Evolutionary conservation across 1,140 invertebrate genomes (phyloP), one percentile per base, ranked within the genome.

Genomic region (Drosophila lini): DNA sequence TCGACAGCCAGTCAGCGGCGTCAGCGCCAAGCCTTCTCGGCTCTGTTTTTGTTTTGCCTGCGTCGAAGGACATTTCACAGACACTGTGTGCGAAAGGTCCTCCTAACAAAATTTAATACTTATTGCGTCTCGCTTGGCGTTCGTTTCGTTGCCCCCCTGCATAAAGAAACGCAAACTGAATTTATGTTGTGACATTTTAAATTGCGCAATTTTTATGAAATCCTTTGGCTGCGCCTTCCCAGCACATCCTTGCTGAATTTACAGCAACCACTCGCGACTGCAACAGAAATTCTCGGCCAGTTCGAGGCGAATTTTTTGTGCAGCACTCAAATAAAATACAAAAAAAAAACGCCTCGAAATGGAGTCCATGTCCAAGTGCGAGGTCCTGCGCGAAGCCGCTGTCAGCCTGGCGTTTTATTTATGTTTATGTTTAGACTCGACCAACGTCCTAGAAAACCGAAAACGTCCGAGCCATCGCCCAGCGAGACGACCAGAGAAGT

Each of bases 171-270:
- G 84, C 83, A 91, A 85, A 80, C 80, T 82, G 90, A 91, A 91
- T 91, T 91, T 91, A 91, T 91, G 90, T 91, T 91, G 90, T 91
- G 90, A 91, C 90, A 91, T 91, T 91, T 91, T 91, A 91, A 91
- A 91, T 90, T 91, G 90, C 85, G 90, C 90, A 91, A 91, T 90
- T 91, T 91, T 91, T 91, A 88, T 91, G 79, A 91, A 91, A 91
- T 91, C 90, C 90, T 91, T 91, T 89, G 82, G 63, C 62, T 88
- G 83, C 57, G 79, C 70, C 75, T 67, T 55, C 41, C 74, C 58
- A 56, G 65, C 65, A 68, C 62, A 68, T 81, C 68, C 80, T 67
- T 80, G 38, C 69, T 65, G 68, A 63, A 59, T 58, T 50, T 83
- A 61, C 62, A 83, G 60, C 75, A 83, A 65, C 81, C 77, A 79